phyloP scores from a whole-genome alignment of 2,888 invertebrate species.

The Bruchidius siliquastri region DNA sequence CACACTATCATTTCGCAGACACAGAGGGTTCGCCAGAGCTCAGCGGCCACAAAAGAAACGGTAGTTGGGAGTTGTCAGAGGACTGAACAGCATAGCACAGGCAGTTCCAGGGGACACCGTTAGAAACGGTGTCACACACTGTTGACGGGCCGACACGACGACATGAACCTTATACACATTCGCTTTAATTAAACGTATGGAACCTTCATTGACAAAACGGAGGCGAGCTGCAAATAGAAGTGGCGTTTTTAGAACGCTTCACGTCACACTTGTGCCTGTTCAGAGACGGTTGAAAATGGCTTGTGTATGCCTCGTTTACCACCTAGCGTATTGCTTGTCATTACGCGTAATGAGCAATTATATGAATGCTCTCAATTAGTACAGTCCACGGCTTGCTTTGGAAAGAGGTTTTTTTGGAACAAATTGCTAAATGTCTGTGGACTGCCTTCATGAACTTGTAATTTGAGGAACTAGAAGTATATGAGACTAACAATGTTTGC shows the following conservation, averaged over 20 bases:
- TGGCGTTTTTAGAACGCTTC: not conserved
- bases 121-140: not conserved
- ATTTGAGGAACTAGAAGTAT: too few relatives aligned
- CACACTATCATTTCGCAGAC: not conserved
- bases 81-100: not conserved
- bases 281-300: not conserved
- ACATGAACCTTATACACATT: not conserved
- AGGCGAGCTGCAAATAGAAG: not conserved
- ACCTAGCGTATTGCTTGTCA: not conserved
- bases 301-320: not conserved
- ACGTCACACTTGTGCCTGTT: not conserved
- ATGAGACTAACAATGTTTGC: too few relatives aligned
- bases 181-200: not conserved
- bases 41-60: not conserved
- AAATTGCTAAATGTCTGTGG: not conserved
- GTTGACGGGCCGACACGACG: not conserved
- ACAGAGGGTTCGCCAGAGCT: not conserved
- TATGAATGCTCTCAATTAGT: not conserved
- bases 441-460: not conserved
- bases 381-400: not conserved
- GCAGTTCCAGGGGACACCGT: not conserved
- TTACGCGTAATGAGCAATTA: not conserved
- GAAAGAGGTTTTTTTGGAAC: not conserved
- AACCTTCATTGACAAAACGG: not conserved
- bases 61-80: not conserved